Conservation (phyloP, 2,797 vertebrate species). For the Amblyopsis hoosieri region DNA sequence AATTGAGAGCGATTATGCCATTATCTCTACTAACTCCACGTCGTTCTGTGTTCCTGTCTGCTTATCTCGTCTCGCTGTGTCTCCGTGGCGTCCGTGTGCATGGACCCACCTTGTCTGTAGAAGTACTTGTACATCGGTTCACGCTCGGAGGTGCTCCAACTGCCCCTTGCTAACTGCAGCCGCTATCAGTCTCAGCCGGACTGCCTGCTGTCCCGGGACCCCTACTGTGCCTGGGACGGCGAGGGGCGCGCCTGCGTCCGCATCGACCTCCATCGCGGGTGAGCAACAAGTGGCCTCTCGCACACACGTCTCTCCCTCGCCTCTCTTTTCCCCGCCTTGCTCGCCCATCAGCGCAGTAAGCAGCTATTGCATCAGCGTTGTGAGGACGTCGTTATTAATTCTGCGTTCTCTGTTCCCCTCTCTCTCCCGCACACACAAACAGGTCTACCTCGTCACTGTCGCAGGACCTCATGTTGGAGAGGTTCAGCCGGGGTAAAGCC, state of each 20-base stretch:
- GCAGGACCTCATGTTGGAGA: slow-evolving; percentile 81
- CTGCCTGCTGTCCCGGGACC: slow-evolving; percentile 82
- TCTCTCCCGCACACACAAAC: neutral
- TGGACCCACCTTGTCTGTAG: slow-evolving; percentile 51
- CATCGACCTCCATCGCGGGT: slow-evolving; percentile 83
- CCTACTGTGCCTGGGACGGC: slow-evolving; percentile 85
- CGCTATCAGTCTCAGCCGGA: slow-evolving; percentile 84
- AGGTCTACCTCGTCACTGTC: slow-evolving; percentile 80
- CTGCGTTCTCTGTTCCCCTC: slow-evolving; percentile 13
- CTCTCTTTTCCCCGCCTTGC: neutral
- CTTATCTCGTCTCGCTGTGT: slow-evolving; percentile 52
- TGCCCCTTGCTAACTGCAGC: slow-evolving; percentile 85
- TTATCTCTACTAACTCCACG: slow-evolving; percentile 66
- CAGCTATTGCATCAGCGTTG: too few species aligned
- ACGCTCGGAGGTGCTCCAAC: slow-evolving; percentile 81
- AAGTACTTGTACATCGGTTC: slow-evolving; percentile 85
- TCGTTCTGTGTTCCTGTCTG: slow-evolving; percentile 37
- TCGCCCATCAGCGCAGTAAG: too few species aligned
- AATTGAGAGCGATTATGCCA: slow-evolving; percentile 76
- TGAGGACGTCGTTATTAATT: slow-evolving; percentile 13
- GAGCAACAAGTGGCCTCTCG: slow-evolving; percentile 17
- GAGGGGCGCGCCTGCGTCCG: slow-evolving; percentile 82
- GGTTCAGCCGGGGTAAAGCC: slow-evolving; percentile 77
- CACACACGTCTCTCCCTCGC: neutral
- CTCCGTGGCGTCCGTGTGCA: slow-evolving; percentile 47